phyloP scores from a whole-genome alignment of 2,113 vertebrate species.

The Cyanocitta stelleri region DNA sequence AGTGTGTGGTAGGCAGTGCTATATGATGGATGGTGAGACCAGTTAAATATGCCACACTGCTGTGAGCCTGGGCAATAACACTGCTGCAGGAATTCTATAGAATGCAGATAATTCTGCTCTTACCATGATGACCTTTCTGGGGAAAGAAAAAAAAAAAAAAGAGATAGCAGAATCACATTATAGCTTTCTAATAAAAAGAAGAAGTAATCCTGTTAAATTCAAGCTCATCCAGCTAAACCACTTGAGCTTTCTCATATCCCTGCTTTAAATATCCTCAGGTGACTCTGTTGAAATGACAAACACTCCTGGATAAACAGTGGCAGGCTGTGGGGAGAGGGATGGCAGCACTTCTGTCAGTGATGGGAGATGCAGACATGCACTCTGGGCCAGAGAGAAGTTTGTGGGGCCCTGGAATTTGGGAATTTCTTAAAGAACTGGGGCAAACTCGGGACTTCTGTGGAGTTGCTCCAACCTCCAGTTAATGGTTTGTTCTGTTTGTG shows the following conservation, averaged over 20 bases:
- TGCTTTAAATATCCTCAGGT: background rate
- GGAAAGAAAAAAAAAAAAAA: background rate
- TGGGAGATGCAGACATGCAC: background rate
- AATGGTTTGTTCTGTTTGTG: background rate
- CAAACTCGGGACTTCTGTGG: fast-evolving
- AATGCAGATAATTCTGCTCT: constrained; percentile 11
- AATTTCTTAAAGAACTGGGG: background rate
- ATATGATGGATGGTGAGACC: background rate
- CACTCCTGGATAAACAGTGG: background rate
- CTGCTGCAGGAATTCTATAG: background rate
- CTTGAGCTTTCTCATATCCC: constrained; percentile 10
- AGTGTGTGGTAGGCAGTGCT: background rate
- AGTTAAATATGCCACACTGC: background rate
- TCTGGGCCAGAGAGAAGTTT: background rate
- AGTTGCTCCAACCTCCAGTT: background rate
- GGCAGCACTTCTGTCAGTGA: background rate
- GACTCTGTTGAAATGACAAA: background rate
- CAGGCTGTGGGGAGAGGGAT: background rate
- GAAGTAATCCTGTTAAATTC: constrained; percentile 57
- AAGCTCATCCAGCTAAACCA: constrained; percentile 49
- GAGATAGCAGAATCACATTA: background rate
- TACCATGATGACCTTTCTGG: constrained; percentile 2
- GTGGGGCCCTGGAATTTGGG: background rate
- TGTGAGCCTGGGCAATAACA: background rate
- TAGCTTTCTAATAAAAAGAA: constrained; percentile 53